A percentile compares a stretch with the other conserved stretches of the same genome.
phyloP scores from a whole-genome alignment of 2,797 vertebrate genomes.

The Ptychadena robeensis region DNA sequence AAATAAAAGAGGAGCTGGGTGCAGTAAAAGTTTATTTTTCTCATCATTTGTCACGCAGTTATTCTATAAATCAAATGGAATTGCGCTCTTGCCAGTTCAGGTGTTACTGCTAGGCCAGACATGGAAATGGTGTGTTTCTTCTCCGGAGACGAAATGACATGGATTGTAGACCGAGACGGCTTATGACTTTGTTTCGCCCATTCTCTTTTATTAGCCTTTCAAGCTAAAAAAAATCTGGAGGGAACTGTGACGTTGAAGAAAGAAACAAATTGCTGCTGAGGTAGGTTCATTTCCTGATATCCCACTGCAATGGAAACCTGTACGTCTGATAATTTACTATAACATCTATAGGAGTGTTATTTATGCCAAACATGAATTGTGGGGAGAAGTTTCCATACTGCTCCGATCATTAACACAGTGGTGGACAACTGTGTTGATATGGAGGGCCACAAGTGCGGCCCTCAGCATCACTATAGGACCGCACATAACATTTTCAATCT shows the following conservation, averaged over 20 bases:
- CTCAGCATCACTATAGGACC: too few species aligned
- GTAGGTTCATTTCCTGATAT: background rate
- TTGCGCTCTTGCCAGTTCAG: conserved; percentile 78
- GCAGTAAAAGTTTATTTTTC: conserved; percentile 91
- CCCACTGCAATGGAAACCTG: background rate
- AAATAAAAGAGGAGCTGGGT: conserved; percentile 86
- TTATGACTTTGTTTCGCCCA: conserved; percentile 85
- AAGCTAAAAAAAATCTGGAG: conserved; percentile 71
- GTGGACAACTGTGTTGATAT: too few species aligned
- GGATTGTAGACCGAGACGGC: conserved; percentile 82
- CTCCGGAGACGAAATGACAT: conserved; percentile 82
- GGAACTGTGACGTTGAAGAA: conserved; percentile 61
- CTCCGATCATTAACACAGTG: too few species aligned
- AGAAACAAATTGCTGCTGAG: background rate
- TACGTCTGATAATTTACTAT: background rate
- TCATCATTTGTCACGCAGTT: conserved; percentile 85
- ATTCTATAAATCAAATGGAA: conserved; percentile 81
- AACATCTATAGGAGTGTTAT: too few species aligned
- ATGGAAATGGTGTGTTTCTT: conserved; percentile 84
- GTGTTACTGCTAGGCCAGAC: conserved; percentile 79
- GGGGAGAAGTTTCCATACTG: too few species aligned
- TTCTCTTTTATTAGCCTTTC: conserved; percentile 81
- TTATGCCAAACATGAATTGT: too few species aligned
- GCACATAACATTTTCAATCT: too few species aligned
- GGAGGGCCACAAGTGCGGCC: too few species aligned